Base-by-base conservation (phyloP, 2,888 invertebrate species). In the Petrolisthes manimaculis region DNA sequence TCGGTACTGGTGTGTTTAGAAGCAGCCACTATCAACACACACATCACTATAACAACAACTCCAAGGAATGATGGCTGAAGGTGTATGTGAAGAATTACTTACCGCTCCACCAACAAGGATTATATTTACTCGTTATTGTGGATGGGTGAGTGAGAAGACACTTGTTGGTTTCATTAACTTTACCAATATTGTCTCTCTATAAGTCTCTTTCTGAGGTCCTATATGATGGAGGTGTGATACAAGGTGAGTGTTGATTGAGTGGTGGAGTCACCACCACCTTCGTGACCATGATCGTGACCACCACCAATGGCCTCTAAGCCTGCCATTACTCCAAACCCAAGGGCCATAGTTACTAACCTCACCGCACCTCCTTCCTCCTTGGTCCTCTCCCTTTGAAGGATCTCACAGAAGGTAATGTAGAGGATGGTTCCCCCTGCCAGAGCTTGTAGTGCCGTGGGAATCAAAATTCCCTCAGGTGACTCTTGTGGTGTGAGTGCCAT, bases 381-480 rank as follows among this genome's bases (percentile, higher is more conserved):
- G 74, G 54, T 84, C n/a, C 91, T 75, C 75, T 91, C 91, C 14
- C 90, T 85, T 37, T 89, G 90, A 56, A 91, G 86, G 37, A 91
- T 89, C 94, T 99, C 98, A 93, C 98, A 98, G 94, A 98, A 98
- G 21, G 98, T 97, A 24, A 99, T 97, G 93, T 98, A 99, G 4
- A 99, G 94, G 78, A 99, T 95, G 0, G 98, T 98, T 18, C 98
- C 99, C 79, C 97, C 96, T 0, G 98, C 98, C 88, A 98, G 93
- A 3, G 97, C 97, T 94, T 98, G 96, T 18, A 94, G 92, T 81
- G 91, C 82, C 74, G 89, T 89, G 54, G 91, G 91, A 24, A 84
- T 82, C 74, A 90, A 77, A 12, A 89, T 3, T 4, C 83, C 69
- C 3, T 56, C 84, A 3, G 56, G 92, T 92, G 81, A 92, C n/a